These are phyloP conservation scores for Cactoblastis cactorum DNA, from an alignment of 2,888 invertebrate genomes.

Conservation along the genomic window DNA sequence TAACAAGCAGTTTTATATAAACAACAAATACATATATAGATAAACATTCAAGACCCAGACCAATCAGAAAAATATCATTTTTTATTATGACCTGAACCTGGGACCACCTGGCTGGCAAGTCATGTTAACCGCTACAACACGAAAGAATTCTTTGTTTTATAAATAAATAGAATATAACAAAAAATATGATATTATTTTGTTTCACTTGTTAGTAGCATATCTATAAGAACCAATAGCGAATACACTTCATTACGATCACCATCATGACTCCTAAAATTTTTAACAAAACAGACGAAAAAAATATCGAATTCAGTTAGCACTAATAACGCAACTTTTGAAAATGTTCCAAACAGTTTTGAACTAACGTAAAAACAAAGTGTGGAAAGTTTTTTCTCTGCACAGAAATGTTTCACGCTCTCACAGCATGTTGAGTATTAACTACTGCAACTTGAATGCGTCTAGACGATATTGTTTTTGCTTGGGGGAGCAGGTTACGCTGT, in stretches of 20 bases:
- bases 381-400: background rate
- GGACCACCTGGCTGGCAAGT: too few species aligned
- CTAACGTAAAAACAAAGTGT: slow-evolving; percentile 5
- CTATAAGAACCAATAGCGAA: too few species aligned
- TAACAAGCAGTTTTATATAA: too few species aligned
- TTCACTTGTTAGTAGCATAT: too few species aligned
- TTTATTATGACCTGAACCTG: too few species aligned
- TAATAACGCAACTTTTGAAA: slow-evolving; percentile 1
- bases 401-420: background rate
- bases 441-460: slow-evolving; percentile 44
- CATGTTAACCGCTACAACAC: too few species aligned
- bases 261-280: background rate
- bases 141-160: too few species aligned
- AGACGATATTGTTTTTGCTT: slow-evolving; percentile 45
- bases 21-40: too few species aligned
- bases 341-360: background rate
- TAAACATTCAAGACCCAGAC: too few species aligned
- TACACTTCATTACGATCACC: background rate
- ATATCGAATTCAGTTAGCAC: background rate
- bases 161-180: too few species aligned
- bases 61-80: too few species aligned
- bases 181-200: too few species aligned
- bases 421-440: slow-evolving; percentile 9
- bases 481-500: background rate
- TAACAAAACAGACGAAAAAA: background rate